A percentile compares a stretch with the other conserved stretches of the same genome.
Conservation (phyloP, 2,797 vertebrate genomes). For the Brotula barbata region DNA sequence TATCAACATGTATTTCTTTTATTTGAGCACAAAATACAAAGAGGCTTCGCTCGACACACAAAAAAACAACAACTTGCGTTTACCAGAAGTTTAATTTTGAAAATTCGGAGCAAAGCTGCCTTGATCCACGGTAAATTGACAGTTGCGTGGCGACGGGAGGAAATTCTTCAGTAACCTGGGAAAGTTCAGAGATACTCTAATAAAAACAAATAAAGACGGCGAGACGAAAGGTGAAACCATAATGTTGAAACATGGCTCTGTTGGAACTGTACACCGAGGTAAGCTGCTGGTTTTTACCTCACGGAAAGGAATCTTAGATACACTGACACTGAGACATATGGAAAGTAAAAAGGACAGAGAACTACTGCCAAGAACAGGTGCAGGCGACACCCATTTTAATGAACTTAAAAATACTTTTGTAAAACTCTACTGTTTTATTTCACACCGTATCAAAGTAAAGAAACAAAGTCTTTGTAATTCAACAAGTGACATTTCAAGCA, state of each 20-base stretch:
- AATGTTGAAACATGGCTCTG: conserved; percentile 76
- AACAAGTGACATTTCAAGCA: no score
- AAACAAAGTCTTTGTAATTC: not conserved
- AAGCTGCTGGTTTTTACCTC: conserved; percentile 20
- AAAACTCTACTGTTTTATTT: not conserved
- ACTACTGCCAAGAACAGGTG: conserved; percentile 8
- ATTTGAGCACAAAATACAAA: no score
- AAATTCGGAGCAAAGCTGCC: not conserved
- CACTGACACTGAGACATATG: conserved; percentile 60
- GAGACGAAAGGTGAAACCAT: conserved; percentile 9
- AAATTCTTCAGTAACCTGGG: conserved; percentile 44
- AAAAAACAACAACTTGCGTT: no score
- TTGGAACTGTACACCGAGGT: conserved; percentile 83
- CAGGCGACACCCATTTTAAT: not conserved
- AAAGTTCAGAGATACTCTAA: conserved; percentile 6
- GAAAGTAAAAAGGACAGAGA: conserved; percentile 41
- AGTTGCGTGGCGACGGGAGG: conserved; percentile 12
- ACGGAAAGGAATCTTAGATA: not conserved
- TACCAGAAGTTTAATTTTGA: conserved; percentile 43
- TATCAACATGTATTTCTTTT: no score
- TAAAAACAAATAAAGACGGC: conserved; percentile 20
- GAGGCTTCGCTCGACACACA: no score
- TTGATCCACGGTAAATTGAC: conserved; percentile 9
- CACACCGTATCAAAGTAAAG: not conserved
- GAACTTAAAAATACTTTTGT: not conserved